Conservation (phyloP, 1,140 invertebrate genomes). For the Ips typographus region DNA sequence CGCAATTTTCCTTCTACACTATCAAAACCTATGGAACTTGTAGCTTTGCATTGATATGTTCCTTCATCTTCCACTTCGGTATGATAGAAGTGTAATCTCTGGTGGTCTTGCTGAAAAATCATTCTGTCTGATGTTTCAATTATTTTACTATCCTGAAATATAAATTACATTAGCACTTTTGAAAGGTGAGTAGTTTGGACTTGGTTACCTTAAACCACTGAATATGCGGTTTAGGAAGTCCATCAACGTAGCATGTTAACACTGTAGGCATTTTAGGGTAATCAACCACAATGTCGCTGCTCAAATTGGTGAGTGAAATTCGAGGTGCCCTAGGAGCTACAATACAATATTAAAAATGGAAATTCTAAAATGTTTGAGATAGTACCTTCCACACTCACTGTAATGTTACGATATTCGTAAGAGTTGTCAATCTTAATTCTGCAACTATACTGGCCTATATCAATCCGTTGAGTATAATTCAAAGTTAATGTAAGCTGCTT, state of each 20-base stretch:
- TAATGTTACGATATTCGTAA: constrained; percentile 30
- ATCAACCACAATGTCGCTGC: constrained; percentile 45
- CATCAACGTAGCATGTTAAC: constrained; percentile 49
- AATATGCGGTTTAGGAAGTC: constrained; percentile 54
- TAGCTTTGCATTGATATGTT: constrained; percentile 50
- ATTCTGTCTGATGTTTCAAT: constrained; percentile 44
- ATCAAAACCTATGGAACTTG: constrained; percentile 50
- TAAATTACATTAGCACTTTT: neutral
- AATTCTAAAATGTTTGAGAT: neutral
- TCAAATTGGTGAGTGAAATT: constrained; percentile 47
- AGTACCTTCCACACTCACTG: constrained; percentile 40
- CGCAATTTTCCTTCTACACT: constrained; percentile 44
- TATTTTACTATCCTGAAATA: constrained; percentile 33
- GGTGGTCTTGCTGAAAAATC: constrained; percentile 52
- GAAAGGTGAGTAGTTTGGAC: neutral
- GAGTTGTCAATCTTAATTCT: constrained; percentile 36
- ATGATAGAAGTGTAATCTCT: constrained; percentile 45
- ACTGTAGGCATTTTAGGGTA: constrained; percentile 49
- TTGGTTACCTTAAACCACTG: constrained; percentile 52
- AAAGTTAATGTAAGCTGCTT: constrained; percentile 19
- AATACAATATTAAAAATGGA: neutral
- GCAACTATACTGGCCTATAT: constrained; percentile 44
- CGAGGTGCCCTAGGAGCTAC: constrained; percentile 44
- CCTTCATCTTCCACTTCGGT: constrained; percentile 52
- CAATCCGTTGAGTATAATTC: constrained; percentile 17